phyloP scores from a whole-genome alignment of 2,888 invertebrate species.

The Drosophila yooni region DNA sequence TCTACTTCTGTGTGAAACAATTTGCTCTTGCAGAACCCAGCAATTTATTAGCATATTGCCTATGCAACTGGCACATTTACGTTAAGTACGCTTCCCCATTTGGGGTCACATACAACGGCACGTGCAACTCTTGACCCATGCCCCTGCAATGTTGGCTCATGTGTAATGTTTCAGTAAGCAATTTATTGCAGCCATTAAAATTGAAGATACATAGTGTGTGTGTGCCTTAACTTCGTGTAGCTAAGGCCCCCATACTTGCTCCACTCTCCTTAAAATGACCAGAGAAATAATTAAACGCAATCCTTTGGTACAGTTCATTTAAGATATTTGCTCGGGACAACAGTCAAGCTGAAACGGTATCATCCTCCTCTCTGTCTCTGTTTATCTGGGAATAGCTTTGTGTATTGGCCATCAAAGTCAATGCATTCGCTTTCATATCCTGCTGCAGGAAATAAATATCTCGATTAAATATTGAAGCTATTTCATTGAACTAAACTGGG shows the following conservation, averaged over 20 bases:
- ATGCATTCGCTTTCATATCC: conserved; percentile 59
- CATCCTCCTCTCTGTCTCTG: neutral
- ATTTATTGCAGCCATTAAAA: conserved; percentile 61
- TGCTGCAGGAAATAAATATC: conserved; percentile 75
- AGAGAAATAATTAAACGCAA: conserved; percentile 67
- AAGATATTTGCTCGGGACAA: conserved; percentile 55
- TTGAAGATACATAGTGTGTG: conserved; percentile 21
- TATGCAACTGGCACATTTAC: conserved; percentile 24
- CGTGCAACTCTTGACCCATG: conserved; percentile 28
- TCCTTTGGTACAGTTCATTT: conserved; percentile 44
- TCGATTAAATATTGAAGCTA: conserved; percentile 65
- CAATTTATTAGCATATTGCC: conserved; percentile 31
- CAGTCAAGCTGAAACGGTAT: neutral
- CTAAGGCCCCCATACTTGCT: neutral
- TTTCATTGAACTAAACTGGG: conserved; percentile 18
- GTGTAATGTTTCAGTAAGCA: conserved; percentile 53
- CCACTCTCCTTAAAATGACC: conserved; percentile 18
- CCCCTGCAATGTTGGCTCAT: conserved; percentile 16
- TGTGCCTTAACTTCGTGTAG: conserved; percentile 5
- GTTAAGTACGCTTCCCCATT: conserved; percentile 5
- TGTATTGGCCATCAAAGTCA: conserved; percentile 60
- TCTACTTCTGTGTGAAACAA: neutral
- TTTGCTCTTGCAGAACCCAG: conserved; percentile 3
- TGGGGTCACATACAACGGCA: neutral
- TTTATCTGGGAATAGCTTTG: neutral